A percentile compares a stretch with the other conserved stretches of the same genome.
These are phyloP conservation scores for Circaetus gallicus DNA, from an alignment of 2,113 vertebrate genomes.

Conservation along the genomic window DNA sequence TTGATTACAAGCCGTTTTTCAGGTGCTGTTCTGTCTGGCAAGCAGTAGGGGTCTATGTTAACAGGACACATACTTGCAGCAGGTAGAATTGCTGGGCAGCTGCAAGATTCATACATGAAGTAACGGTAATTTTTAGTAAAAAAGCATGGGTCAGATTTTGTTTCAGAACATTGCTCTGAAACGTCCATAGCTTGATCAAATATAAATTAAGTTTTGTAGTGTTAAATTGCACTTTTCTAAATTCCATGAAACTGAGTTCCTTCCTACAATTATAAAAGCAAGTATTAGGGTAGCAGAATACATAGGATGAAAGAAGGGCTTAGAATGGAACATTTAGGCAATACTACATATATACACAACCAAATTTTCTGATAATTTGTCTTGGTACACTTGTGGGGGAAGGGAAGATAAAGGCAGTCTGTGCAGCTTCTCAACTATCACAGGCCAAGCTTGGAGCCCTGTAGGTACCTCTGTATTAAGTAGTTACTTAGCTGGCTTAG, in stretches of 20 bases:
- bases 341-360: background rate
- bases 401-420: background rate
- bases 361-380: background rate
- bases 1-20: background rate
- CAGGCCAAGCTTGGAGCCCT: background rate
- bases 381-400: background rate
- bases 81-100: background rate
- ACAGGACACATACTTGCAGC: background rate
- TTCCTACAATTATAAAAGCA: background rate
- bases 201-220: background rate
- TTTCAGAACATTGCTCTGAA: background rate
- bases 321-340: background rate
- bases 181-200: background rate
- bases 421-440: background rate
- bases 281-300: background rate
- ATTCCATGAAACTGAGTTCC: background rate
- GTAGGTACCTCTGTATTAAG: background rate
- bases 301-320: background rate
- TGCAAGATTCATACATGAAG: background rate
- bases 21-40: background rate
- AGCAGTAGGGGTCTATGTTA: background rate
- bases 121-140: background rate
- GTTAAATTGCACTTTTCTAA: background rate
- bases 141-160: background rate
- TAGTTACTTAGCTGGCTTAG: background rate